Evolutionary conservation across 2,113 vertebrate genomes (phyloP).

Genomic region (Chloebia gouldiae): DNA sequence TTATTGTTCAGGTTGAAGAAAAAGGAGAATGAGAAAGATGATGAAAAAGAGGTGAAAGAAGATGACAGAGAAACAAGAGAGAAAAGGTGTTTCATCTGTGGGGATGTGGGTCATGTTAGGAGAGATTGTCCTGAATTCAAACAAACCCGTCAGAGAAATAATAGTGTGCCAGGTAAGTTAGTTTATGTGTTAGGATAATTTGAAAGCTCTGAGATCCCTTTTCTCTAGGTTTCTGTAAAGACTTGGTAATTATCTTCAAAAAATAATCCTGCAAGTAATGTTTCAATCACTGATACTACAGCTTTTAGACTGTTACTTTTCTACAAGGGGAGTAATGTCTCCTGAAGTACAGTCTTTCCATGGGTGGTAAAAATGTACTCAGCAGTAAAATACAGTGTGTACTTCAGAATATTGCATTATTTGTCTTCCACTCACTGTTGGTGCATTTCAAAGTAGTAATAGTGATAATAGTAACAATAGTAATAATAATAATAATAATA

Average conservation of each 20-base stretch:
- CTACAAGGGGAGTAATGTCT: neutral
- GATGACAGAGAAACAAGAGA: conserved; percentile 91
- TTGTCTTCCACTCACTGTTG: neutral
- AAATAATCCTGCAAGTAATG: neutral
- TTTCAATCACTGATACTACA: neutral
- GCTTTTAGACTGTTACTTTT: neutral
- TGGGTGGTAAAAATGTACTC: neutral
- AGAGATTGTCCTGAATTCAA: conserved; percentile 95
- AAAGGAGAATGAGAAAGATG: conserved; percentile 93
- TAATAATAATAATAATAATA: neutral
- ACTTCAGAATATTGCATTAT: neutral
- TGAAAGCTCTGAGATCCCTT: neutral
- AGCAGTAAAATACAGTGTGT: neutral
- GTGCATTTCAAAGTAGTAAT: neutral
- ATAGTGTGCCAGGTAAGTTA: conserved; percentile 74
- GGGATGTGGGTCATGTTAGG: conserved; percentile 91
- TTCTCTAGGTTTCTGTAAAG: neutral
- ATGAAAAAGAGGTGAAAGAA: conserved; percentile 88
- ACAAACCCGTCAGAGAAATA: conserved; percentile 86
- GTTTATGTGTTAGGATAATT: neutral
- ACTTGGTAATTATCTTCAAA: neutral
- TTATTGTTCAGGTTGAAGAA: conserved; percentile 88
- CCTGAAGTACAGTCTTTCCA: neutral
- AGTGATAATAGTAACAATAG: neutral
- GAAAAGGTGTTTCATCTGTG: conserved; percentile 95